Evolutionary conservation across 2,797 vertebrate genomes (phyloP).

Genomic region (Acrossocheilus fasciatus): DNA sequence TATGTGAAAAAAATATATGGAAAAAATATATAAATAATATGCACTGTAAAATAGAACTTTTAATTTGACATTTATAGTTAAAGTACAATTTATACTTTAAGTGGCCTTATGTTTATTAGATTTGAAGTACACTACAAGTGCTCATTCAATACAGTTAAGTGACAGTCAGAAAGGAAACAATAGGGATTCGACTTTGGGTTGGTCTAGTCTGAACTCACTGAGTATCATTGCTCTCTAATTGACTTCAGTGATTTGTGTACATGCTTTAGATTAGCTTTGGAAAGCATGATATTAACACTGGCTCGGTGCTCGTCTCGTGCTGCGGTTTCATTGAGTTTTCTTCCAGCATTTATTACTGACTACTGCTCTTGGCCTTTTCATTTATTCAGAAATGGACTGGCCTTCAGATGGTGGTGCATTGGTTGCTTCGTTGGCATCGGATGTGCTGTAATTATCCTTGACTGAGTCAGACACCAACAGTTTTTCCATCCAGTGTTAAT

Average conservation of each 20-base stretch:
- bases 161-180: neutral
- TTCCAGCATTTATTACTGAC: slow-evolving; percentile 60
- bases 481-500: slow-evolving; percentile 74
- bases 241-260: neutral
- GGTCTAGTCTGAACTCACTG: neutral
- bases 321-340: slow-evolving; percentile 53
- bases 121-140: neutral
- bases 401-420: slow-evolving; percentile 70
- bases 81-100: neutral
- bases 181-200: neutral
- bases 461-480: slow-evolving; percentile 68
- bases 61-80: neutral
- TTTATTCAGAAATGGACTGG: slow-evolving; percentile 71
- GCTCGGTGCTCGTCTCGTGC: slow-evolving; percentile 60
- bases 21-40: neutral
- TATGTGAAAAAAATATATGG: no score
- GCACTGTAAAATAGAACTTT: neutral
- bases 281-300: slow-evolving; percentile 58
- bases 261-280: slow-evolving; percentile 17
- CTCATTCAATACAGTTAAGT: neutral
- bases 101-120: neutral
- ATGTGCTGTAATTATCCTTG: slow-evolving; percentile 69
- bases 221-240: neutral
- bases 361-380: slow-evolving; percentile 69
- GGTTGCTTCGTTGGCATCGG: slow-evolving; percentile 67